phyloP scores from a whole-genome alignment of 2,113 vertebrate species.

The Gavia stellata region DNA sequence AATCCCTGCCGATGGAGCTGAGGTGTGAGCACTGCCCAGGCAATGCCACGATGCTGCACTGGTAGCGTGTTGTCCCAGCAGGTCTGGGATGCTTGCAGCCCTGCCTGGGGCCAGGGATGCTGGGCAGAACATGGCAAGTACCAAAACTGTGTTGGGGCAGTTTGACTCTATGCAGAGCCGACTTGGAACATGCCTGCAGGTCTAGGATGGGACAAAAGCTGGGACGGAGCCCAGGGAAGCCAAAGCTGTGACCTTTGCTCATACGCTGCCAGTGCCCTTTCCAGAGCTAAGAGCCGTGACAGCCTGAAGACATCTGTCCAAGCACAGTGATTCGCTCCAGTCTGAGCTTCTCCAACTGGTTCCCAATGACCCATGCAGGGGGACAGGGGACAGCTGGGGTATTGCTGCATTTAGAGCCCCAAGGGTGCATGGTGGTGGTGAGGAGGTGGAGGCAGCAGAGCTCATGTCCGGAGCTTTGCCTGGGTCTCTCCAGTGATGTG shows the following conservation, averaged over 20 bases:
- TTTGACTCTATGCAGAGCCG: not conserved
- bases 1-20: not conserved
- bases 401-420: not conserved
- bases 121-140: accelerated
- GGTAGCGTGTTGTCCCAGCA: not conserved
- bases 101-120: not conserved
- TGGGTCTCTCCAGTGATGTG: not conserved
- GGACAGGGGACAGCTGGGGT: not conserved
- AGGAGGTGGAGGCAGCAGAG: not conserved
- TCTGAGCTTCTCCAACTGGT: accelerated
- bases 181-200: accelerated
- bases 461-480: not conserved
- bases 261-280: not conserved
- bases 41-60: accelerated
- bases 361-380: not conserved
- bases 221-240: not conserved
- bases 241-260: not conserved
- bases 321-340: not conserved
- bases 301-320: not conserved
- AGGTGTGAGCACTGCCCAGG: not conserved
- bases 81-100: not conserved
- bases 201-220: not conserved
- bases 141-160: not conserved
- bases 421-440: not conserved
- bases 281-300: not conserved